Conservation (phyloP, 2,797 vertebrate species). For the Semotilus atromaculatus region DNA sequence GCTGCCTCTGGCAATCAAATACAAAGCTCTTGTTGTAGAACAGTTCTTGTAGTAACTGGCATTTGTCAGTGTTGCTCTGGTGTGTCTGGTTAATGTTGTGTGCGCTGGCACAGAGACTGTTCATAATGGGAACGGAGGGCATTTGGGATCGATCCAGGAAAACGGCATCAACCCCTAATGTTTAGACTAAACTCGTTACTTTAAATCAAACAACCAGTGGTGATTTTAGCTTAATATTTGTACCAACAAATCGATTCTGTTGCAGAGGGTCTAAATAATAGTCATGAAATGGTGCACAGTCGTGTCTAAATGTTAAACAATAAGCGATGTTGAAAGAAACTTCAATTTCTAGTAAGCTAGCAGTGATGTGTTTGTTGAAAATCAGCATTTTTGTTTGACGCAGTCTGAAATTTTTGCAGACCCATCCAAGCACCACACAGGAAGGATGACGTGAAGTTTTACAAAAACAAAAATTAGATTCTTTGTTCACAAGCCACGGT, state of each 20-base stretch:
- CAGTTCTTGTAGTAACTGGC: constrained; percentile 52
- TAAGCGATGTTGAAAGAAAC: constrained; percentile 9
- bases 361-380: constrained; percentile 34
- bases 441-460: constrained; percentile 12
- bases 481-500: constrained; percentile 29
- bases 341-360: constrained; percentile 9
- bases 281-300: neutral
- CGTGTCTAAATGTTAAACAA: constrained; percentile 21
- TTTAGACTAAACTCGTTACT: constrained; percentile 55
- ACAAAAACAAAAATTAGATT: constrained; percentile 11
- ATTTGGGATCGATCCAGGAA: constrained; percentile 43
- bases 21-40: constrained; percentile 57
- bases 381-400: constrained; percentile 47
- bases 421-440: constrained; percentile 38
- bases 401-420: constrained; percentile 5
- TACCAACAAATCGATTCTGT: constrained; percentile 37
- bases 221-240: constrained; percentile 36
- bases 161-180: constrained; percentile 12
- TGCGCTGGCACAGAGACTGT: constrained; percentile 47
- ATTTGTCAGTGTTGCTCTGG: constrained; percentile 43
- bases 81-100: constrained; percentile 48
- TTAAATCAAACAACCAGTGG: constrained; percentile 27
- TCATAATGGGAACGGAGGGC: constrained; percentile 47
- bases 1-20: constrained; percentile 51
- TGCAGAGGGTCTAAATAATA: constrained; percentile 33